Evolutionary conservation across 2,113 vertebrate species (phyloP), one percentile per base, ranked within the genome.

Genomic region (Rousettus leschenaultii): DNA sequence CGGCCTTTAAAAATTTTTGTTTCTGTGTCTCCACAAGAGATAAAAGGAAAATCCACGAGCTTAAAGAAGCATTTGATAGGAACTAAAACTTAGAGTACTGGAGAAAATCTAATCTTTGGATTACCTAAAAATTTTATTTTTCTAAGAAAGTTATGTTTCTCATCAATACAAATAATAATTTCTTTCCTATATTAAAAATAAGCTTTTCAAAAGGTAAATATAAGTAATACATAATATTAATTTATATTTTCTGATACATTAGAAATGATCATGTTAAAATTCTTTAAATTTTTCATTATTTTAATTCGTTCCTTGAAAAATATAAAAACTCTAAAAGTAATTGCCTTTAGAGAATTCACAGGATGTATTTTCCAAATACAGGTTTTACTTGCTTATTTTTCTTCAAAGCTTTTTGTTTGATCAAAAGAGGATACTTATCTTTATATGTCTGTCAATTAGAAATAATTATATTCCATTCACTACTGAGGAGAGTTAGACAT

Each of bases 121-220:
- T 66, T 92, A 73, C 88, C 51, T 43, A 2, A 88, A 96, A 90
- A 61, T 86, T 53, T 68, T 2, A 59, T 71, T 84, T 93, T 91
- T 82, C 78, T 51, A 38, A 66, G 12, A 91, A 57, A 77, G 40
- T 1, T 19, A 4, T 59, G 2, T 78, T 89, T 14, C n/a, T 83
- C n/a, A 30, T 53, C 22, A 91, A 68, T 51, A n/a, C 2, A 94
- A 28, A 55, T 21, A 70, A 40, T 22, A 3, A 82, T 66, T 53
- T 15, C 7, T 26, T 57, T 77, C 11, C 4, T 77, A 14, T 30
- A 40, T 78, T 24, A 75, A 65, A 88, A 77, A 21, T 18, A 57
- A 77, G 18, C 4, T 51, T 73, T 96, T 86, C 21, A 57, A 45
- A 90, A 63, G 11, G 24, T 0, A 89, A 30, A 43, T 70, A 38